Percentiles rank a stretch among this genome's conserved stretches.
Conservation (phyloP, 2,797 vertebrate species). For the Serranus cabrilla region DNA sequence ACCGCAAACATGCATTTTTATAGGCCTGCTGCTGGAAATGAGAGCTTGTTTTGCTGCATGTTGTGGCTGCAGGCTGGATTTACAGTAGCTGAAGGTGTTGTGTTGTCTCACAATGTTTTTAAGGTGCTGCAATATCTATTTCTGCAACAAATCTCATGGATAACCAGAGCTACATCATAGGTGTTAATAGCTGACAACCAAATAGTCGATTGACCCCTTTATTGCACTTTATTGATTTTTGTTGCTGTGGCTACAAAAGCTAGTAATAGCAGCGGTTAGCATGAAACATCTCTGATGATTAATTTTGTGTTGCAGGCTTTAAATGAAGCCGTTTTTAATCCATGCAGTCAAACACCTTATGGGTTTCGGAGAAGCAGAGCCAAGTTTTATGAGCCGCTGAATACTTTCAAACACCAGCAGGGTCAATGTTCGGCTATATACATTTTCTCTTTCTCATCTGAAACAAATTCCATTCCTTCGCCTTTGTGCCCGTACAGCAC, state of each 20-base stretch:
- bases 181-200: slow-evolving; percentile 50
- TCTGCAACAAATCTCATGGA: slow-evolving; percentile 25
- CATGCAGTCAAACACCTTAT: slow-evolving; percentile 9
- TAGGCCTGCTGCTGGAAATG: slow-evolving; percentile 1
- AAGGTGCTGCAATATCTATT: neutral
- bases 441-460: slow-evolving; percentile 51
- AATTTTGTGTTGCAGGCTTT: slow-evolving; percentile 33
- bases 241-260: slow-evolving; percentile 37
- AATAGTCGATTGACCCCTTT: slow-evolving; percentile 61
- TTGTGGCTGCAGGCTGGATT: slow-evolving; percentile 32
- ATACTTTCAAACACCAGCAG: slow-evolving; percentile 29
- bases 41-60: slow-evolving; percentile 19
- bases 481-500: slow-evolving; percentile 47
- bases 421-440: slow-evolving; percentile 28
- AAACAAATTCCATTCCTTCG: slow-evolving; percentile 48
- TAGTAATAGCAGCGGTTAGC: slow-evolving; percentile 45
- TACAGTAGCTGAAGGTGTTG: slow-evolving; percentile 3
- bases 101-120: slow-evolving; percentile 13
- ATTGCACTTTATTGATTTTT: slow-evolving; percentile 74
- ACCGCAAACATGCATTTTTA: slow-evolving; percentile 14
- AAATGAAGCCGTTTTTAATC: slow-evolving; percentile 6
- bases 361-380: slow-evolving; percentile 8
- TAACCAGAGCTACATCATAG: slow-evolving; percentile 25
- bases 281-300: slow-evolving; percentile 45
- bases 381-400: slow-evolving; percentile 17